These are phyloP conservation scores for Malacoraja senta DNA, from an alignment of 2,797 vertebrate genomes.

Conservation along the genomic window DNA sequence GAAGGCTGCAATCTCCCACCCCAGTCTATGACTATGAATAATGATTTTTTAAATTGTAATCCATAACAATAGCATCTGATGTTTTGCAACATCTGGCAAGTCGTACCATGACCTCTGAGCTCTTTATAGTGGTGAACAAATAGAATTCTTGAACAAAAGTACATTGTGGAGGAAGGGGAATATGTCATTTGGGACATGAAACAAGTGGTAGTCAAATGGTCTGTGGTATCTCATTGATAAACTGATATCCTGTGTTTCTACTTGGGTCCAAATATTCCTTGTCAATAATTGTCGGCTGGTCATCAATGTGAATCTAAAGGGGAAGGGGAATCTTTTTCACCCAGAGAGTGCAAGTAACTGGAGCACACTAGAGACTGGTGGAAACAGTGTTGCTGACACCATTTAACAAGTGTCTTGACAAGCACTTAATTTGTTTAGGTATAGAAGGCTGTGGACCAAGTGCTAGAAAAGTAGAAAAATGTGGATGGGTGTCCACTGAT, in stretches of 20 bases:
- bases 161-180: too few relatives aligned
- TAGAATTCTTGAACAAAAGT: not conserved
- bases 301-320: not conserved
- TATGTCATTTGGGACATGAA: not conserved
- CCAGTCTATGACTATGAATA: not conserved
- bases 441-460: too few relatives aligned
- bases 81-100: not conserved
- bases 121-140: not conserved
- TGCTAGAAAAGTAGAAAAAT: too few relatives aligned
- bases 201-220: not conserved
- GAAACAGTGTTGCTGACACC: too few relatives aligned
- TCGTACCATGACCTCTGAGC: not conserved
- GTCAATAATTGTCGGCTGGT: not conserved
- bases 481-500: too few relatives aligned
- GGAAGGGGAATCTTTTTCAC: too few relatives aligned
- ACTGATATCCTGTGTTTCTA: too few relatives aligned
- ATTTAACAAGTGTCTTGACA: too few relatives aligned
- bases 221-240: not conserved
- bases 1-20: too few relatives aligned
- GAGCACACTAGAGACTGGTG: too few relatives aligned
- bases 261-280: not conserved
- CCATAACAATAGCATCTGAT: not conserved
- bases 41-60: not conserved
- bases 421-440: too few relatives aligned
- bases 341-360: too few relatives aligned